These are phyloP conservation scores for Amphimallon solstitiale DNA, from an alignment of 2,888 invertebrate species.

Conservation along the genomic window DNA sequence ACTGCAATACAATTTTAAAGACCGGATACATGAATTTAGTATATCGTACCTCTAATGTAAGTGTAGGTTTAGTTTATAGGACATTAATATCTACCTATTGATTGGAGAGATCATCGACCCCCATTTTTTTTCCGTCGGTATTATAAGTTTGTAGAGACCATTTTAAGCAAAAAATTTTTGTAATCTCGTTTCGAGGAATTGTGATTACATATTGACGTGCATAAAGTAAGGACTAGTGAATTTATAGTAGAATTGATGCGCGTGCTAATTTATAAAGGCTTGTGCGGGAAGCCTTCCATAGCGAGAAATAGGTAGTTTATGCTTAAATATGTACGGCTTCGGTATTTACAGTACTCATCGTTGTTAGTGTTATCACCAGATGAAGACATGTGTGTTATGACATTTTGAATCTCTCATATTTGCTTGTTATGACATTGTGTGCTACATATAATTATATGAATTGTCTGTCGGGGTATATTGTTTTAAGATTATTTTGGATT, in stretches of 20 bases:
- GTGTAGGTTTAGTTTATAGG: slow-evolving; percentile 46
- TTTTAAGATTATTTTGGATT: slow-evolving; percentile 1
- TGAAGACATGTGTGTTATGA: background rate
- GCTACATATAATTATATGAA: too few relatives aligned
- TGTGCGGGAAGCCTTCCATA: slow-evolving; percentile 34
- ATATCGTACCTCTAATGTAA: slow-evolving; percentile 45
- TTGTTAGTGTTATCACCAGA: too few relatives aligned
- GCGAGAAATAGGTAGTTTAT: slow-evolving; percentile 10
- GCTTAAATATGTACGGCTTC: background rate
- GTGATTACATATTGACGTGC: slow-evolving; percentile 26
- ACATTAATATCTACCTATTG: slow-evolving; percentile 44
- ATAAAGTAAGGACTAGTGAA: slow-evolving; percentile 3
- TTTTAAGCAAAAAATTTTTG: slow-evolving; percentile 21
- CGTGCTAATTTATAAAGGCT: slow-evolving; percentile 16
- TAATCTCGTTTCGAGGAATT: slow-evolving; percentile 18
- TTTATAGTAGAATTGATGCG: slow-evolving; percentile 18
- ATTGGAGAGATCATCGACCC: slow-evolving; percentile 43
- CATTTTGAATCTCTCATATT: background rate
- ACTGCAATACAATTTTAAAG: slow-evolving; percentile 7
- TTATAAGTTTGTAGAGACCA: slow-evolving; percentile 33
- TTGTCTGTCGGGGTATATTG: background rate
- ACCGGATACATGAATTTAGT: slow-evolving; percentile 42
- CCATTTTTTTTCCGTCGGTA: slow-evolving; percentile 34
- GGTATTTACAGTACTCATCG: background rate
- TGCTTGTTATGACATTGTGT: slow-evolving; percentile 3